Base-by-base conservation (phyloP, 2,797 vertebrate species). In the Mustela erminea region DNA sequence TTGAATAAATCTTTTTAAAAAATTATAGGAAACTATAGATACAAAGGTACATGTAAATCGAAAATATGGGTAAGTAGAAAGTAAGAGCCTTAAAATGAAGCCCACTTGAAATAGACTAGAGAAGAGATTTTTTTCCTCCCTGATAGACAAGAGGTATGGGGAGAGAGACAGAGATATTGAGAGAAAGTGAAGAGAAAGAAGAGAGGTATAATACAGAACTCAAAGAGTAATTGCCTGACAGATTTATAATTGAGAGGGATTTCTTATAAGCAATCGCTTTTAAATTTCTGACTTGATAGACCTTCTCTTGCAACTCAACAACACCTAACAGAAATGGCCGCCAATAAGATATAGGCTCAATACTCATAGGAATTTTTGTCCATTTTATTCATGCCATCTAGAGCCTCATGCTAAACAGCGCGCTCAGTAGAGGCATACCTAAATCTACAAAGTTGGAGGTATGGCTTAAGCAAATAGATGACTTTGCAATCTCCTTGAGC, bases 31-130 rank as follows among this genome's bases (percentile, higher is more conserved):
- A 92, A 41, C 52, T 72, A 49, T 72, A 18, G 46, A 92, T 81
- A 87, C 14, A 43, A 94, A 92, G 25, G 10, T 38, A 87, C 35
- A 64, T 82, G 1, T 27, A 88, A 88, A 90, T 29, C 43, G 20
- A 95, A 85, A 94, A 49, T 38, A 92, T 5, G 20, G 11, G 2
- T 3, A 93, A 92, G n/a, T 56, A 87, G 21, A 90, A 92, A 87
- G 29, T 60, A 92, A 72, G 35, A 95, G 35, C 2, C 5, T 92
- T 92, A 92, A 94, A 92, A 86, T 93, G 41, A 95, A 87, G 27
- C 32, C 49, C 60, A 23, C 9, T 54, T 89, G 41, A 56, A 49
- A 86, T 27, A 93, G 23, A 84, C 2, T 11, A 83, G 54, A 95
- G 7, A 29, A 32, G 21, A 54, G 21, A 87, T 87, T 87, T 75